These are phyloP conservation scores for Melanotus villosus DNA, from an alignment of 2,888 invertebrate species.

Conservation along the genomic window DNA sequence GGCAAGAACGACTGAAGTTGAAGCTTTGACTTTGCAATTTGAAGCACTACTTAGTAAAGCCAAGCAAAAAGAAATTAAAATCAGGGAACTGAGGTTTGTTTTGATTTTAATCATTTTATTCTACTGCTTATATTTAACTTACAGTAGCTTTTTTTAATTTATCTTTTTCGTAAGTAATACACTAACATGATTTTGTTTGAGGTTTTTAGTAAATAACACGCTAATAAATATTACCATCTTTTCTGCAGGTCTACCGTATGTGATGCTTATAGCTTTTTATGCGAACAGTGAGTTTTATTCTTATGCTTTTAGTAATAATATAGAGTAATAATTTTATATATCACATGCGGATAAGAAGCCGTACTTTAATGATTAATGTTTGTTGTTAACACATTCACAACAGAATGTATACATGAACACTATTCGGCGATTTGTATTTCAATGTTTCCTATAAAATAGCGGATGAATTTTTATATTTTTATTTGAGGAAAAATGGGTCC, in stretches of 20 bases:
- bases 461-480: no score
- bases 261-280: constrained; percentile 73
- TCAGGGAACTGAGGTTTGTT: constrained; percentile 82
- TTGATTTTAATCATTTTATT: constrained; percentile 3
- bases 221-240: constrained; percentile 55
- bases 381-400: no score
- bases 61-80: constrained; percentile 82
- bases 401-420: no score
- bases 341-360: not conserved
- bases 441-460: no score
- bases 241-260: constrained; percentile 71
- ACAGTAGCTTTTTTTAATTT: constrained; percentile 5
- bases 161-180: constrained; percentile 1
- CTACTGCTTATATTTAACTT: not conserved
- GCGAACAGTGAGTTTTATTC: constrained; percentile 72
- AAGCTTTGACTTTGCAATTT: constrained; percentile 77
- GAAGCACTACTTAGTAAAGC: constrained; percentile 79
- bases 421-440: no score
- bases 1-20: constrained; percentile 77
- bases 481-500: no score
- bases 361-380: no score
- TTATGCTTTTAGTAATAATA: constrained; percentile 39
- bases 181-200: constrained; percentile 19
- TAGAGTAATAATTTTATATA: not conserved
- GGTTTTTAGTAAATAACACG: constrained; percentile 36